A percentile compares a stretch with the other conserved stretches of the same genome.
phyloP scores from a whole-genome alignment of 2,113 vertebrate genomes.

The Stomatorhinus ivindoensis region DNA sequence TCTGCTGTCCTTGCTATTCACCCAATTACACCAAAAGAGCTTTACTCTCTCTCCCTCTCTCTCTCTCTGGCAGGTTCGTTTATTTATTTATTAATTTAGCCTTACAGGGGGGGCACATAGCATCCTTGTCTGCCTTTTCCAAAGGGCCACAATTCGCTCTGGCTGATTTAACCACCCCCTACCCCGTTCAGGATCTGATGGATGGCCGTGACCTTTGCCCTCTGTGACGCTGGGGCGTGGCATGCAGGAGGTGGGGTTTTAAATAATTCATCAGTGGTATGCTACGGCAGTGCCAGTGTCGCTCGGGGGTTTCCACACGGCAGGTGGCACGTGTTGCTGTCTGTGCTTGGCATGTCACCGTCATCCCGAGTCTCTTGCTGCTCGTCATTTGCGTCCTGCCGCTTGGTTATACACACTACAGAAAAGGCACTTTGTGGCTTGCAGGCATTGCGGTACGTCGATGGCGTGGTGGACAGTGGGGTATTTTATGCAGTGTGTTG shows the following conservation, averaged over 20 bases:
- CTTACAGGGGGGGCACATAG: slow-evolving; percentile 57
- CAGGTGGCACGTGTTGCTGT: neutral
- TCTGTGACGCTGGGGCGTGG: slow-evolving; percentile 38
- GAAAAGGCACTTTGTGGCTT: neutral
- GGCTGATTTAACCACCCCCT: slow-evolving; percentile 54
- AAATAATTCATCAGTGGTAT: neutral
- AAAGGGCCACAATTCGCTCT: slow-evolving; percentile 63
- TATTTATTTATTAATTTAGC: slow-evolving; percentile 66
- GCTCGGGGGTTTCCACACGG: neutral
- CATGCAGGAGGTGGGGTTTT: neutral
- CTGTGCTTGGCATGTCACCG: neutral
- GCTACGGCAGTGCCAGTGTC: neutral
- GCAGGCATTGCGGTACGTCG: neutral
- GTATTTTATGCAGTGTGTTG: neutral
- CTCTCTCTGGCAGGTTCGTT: slow-evolving; percentile 45
- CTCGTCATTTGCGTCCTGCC: neutral
- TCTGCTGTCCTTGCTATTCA: slow-evolving; percentile 75
- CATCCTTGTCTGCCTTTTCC: slow-evolving; percentile 55
- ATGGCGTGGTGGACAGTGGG: neutral
- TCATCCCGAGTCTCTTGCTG: neutral
- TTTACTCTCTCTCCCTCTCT: slow-evolving; percentile 58
- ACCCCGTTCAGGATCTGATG: slow-evolving; percentile 44
- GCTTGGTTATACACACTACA: neutral
- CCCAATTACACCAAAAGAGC: slow-evolving; percentile 75
- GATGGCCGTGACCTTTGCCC: slow-evolving; percentile 52